A percentile compares a stretch with the other conserved stretches of the same genome.
These are phyloP conservation scores for Paramormyrops hopkinsi DNA, from an alignment of 2,797 vertebrate species.

Conservation along the genomic window DNA sequence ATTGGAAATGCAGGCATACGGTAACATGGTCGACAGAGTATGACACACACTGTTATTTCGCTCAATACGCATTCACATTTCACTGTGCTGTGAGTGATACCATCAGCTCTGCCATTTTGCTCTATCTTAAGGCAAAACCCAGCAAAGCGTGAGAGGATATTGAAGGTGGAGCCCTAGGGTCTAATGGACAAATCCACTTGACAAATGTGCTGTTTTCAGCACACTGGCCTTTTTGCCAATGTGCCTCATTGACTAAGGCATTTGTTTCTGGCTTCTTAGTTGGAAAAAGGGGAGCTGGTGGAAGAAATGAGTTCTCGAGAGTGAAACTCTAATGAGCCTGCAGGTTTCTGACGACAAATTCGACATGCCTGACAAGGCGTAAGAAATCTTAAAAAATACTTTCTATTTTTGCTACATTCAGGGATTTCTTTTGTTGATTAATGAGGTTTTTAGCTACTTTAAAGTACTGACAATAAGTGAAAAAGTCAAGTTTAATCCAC, in stretches of 20 bases:
- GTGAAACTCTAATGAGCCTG: conserved; percentile 15
- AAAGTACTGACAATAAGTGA: conserved; percentile 24
- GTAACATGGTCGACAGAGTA: neutral
- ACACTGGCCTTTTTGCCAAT: conserved; percentile 5
- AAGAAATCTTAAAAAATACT: conserved; percentile 36
- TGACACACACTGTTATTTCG: neutral
- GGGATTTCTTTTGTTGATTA: conserved; percentile 34
- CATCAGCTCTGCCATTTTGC: neutral
- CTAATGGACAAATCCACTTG: conserved; percentile 13
- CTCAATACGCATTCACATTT: neutral
- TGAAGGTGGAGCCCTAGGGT: neutral
- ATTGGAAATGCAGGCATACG: neutral
- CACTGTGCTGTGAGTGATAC: neutral
- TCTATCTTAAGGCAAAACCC: neutral
- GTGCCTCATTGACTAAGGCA: neutral
- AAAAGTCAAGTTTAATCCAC: conserved; percentile 11
- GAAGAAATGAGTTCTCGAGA: neutral
- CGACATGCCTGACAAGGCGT: conserved; percentile 37
- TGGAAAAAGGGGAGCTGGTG: neutral
- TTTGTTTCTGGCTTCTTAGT: conserved; percentile 7
- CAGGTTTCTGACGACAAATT: conserved; percentile 28
- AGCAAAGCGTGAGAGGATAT: neutral
- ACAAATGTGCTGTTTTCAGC: conserved; percentile 26
- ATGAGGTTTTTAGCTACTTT: conserved; percentile 30
- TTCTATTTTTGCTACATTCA: conserved; percentile 20